Base-by-base conservation (phyloP, 2,888 invertebrate genomes). In the Saturnia pavonia region DNA sequence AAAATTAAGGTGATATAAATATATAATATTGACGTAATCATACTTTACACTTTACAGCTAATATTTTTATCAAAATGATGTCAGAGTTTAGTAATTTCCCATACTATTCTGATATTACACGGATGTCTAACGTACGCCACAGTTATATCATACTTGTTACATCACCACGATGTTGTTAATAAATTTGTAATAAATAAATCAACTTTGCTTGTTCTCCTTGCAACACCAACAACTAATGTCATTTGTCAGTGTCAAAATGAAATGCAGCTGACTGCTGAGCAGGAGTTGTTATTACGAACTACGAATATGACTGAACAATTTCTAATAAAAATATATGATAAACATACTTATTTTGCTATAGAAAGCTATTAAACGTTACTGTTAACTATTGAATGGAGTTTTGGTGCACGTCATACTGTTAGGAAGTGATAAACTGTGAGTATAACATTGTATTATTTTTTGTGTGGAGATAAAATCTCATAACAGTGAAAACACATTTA, bases 181-280 rank as follows among this genome's bases (percentile, higher is more conserved):
- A 51, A 8, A n/a, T 51, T 9, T 22, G 22, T 54, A 6, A 60
- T 54, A 22, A 22, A 22, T 54, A 51, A 19, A 12, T 51, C 72
- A 43, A 70, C 67, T 65, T 57, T 54, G 77, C 25, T 66, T 71
- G 72, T 72, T 71, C 68, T 22, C 40, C 54, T 40, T 65, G 65
- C 65, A 65, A 65, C 65, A 65, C 40, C n/a, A 40, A 22, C 2
- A 11, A n/a, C 16, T 63, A 63, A 34, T 68, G 34, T 40, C 54
- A 54, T 43, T 19, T 69, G 40, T 42, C 57, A 57, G 27, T 65
- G 65, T 65, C 65, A 65, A 40, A 65, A 65, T 65, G 4, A 27
- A 27, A 7, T 54, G 12, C 54, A 54, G 54, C 57, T 60, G 34
- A 34, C 3, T 34, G n/a, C 34, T 34, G 57, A 60, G 27, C 57